phyloP scores from a whole-genome alignment of 2,888 invertebrate species.

The Drosophila paucipuncta region DNA sequence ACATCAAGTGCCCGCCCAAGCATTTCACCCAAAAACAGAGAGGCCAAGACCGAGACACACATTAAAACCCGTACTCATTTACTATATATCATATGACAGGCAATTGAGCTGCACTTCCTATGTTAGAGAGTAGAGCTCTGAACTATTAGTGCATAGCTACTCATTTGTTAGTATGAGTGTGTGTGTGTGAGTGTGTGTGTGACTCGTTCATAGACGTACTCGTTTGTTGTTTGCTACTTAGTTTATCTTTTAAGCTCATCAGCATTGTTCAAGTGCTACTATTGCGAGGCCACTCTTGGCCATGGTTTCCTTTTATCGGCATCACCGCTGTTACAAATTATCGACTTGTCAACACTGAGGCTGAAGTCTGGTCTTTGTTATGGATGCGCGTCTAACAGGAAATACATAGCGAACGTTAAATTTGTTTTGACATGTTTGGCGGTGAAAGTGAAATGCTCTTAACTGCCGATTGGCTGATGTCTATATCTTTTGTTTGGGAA shows the following conservation, averaged over 20 bases:
- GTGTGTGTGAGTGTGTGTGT: constrained; percentile 20
- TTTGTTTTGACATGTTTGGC: constrained; percentile 80
- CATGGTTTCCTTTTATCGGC: constrained; percentile 67
- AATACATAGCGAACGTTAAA: constrained; percentile 69
- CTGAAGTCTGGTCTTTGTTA: constrained; percentile 36
- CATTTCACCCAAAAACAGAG: constrained; percentile 64
- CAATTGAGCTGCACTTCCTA: constrained; percentile 71
- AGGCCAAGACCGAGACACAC: constrained; percentile 3
- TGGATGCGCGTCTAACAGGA: constrained; percentile 66
- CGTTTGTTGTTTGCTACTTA: constrained; percentile 56
- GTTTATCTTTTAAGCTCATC: constrained; percentile 81
- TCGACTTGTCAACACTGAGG: constrained; percentile 62
- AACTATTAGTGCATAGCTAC: constrained; percentile 68
- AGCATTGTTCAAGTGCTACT: constrained; percentile 66
- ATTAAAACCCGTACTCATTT: constrained; percentile 9
- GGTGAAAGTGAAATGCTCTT: constrained; percentile 81
- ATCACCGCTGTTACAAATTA: constrained; percentile 58
- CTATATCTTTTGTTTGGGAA: constrained; percentile 26
- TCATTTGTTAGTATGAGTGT: constrained; percentile 10
- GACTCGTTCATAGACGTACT: constrained; percentile 28
- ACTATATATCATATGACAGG: constrained; percentile 43
- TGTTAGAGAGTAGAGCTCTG: constrained; percentile 28
- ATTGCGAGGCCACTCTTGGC: constrained; percentile 27
- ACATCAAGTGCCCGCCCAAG: constrained; percentile 69
- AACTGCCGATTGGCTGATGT: constrained; percentile 39